A percentile compares a stretch with the other conserved stretches of the same genome.
Conservation (phyloP, 2,888 invertebrate species). For the Rhagonycha fulva region DNA sequence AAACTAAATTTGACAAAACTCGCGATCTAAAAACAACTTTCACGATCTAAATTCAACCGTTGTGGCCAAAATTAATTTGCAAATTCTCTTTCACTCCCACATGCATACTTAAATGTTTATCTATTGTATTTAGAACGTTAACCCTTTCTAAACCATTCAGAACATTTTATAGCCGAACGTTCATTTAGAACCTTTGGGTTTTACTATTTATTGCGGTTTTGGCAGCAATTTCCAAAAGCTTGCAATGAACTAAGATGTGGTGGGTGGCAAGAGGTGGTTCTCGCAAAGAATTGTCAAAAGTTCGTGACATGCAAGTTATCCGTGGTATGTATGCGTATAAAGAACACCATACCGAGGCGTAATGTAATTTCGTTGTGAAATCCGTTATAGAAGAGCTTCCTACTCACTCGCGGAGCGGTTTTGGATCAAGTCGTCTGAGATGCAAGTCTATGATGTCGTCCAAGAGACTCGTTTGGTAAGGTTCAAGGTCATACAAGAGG, state of each 20-base stretch:
- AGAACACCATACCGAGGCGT: conserved; percentile 12
- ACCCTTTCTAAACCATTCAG: conserved; percentile 9
- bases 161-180: conserved; percentile 6
- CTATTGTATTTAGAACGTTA: conserved; percentile 15
- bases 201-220: conserved; percentile 3
- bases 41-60: background rate
- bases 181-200: conserved; percentile 5
- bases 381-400: conserved; percentile 28
- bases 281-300: conserved; percentile 13
- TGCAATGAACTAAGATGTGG: background rate
- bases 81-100: conserved; percentile 11
- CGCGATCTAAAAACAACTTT: conserved; percentile 3
- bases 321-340: conserved; percentile 16
- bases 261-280: background rate
- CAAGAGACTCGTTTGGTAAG: conserved; percentile 29
- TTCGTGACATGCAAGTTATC: conserved; percentile 21
- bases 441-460: conserved; percentile 27
- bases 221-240: background rate
- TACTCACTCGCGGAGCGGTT: conserved; percentile 23
- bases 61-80: conserved; percentile 12
- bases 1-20: background rate
- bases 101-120: conserved; percentile 9
- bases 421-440: conserved; percentile 28
- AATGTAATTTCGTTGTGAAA: conserved; percentile 12
- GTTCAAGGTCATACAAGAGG: conserved; percentile 1